These are phyloP conservation scores for Phenganax marumi DNA, from an alignment of 92 coral and sea anemone genomes.

Conservation along the genomic window DNA sequence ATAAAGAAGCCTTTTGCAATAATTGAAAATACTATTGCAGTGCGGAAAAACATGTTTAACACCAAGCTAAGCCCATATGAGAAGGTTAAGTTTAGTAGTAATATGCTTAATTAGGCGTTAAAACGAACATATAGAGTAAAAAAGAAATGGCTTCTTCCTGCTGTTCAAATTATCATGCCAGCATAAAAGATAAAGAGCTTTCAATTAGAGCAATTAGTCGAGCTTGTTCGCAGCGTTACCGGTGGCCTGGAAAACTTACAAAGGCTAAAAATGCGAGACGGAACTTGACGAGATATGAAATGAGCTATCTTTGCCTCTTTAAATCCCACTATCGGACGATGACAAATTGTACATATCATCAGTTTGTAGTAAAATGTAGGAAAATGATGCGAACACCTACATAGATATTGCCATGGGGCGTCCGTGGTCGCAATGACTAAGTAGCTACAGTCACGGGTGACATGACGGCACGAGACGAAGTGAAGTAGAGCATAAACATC, in stretches of 20 bases:
- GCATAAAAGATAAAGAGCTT: conserved; percentile 25
- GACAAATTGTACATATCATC: conserved; percentile 35
- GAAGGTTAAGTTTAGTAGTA: background rate
- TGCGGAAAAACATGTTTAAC: background rate
- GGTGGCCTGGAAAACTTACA: conserved; percentile 27
- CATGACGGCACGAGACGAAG: background rate
- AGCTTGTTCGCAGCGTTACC: conserved; percentile 19
- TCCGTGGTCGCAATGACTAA: background rate
- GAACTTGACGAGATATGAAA: conserved; percentile 19
- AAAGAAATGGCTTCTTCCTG: conserved; percentile 11
- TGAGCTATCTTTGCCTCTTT: background rate
- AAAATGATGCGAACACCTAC: conserved; percentile 15
- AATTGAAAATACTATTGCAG: background rate
- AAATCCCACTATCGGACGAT: conserved; percentile 14
- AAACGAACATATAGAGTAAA: conserved; percentile 14
- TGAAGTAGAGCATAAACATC: conserved; percentile 6
- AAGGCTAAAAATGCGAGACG: conserved; percentile 15
- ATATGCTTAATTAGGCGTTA: conserved; percentile 21
- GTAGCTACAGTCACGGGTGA: background rate
- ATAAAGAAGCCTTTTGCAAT: conserved; percentile 11
- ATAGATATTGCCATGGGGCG: background rate
- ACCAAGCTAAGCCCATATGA: background rate
- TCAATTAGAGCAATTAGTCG: conserved; percentile 28
- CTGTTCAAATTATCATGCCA: conserved; percentile 27
- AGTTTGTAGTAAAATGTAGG: background rate